These are phyloP conservation scores for Actinostola sp. DNA, from an alignment of 92 coral and sea anemone genomes.

Conservation along the genomic window DNA sequence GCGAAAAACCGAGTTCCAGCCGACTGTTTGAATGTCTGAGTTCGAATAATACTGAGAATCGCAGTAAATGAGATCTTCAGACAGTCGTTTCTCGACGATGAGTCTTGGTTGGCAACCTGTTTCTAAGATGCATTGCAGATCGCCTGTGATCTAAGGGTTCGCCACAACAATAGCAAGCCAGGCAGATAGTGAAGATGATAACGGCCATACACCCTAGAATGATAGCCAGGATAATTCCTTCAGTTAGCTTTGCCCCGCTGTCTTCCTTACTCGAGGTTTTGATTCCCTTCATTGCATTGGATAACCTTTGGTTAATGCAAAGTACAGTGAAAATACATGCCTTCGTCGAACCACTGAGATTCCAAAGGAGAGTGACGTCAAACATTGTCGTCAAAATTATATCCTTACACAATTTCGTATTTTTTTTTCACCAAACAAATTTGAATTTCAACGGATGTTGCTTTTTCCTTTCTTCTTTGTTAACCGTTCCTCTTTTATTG, in stretches of 20 bases:
- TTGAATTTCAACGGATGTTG: too few species aligned
- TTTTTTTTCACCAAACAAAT: too few species aligned
- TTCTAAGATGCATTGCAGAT: not conserved
- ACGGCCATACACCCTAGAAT: slow-evolving; percentile 40
- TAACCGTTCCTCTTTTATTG: not conserved
- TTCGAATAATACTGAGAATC: too few species aligned
- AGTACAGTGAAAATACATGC: not conserved
- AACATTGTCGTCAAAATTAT: too few species aligned
- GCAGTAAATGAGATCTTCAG: too few species aligned
- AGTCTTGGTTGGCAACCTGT: not conserved
- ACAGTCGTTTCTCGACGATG: slow-evolving; percentile 24
- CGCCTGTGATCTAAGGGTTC: slow-evolving; percentile 16
- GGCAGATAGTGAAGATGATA: slow-evolving; percentile 21
- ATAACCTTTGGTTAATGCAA: not conserved
- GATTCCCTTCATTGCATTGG: not conserved
- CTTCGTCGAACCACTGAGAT: not conserved
- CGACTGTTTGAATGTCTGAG: too few species aligned
- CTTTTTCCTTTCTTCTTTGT: not conserved
- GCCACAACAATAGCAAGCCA: slow-evolving; percentile 39
- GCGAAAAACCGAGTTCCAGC: too few species aligned
- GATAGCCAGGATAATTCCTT: slow-evolving; percentile 42
- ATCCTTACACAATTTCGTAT: too few species aligned
- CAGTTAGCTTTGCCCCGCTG: not conserved
- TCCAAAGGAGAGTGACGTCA: too few species aligned
- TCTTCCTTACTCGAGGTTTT: not conserved